Evolutionary conservation across 1,140 invertebrate genomes (phyloP), one percentile per base, ranked within the genome.

Genomic region (Listronotus bonariensis): DNA sequence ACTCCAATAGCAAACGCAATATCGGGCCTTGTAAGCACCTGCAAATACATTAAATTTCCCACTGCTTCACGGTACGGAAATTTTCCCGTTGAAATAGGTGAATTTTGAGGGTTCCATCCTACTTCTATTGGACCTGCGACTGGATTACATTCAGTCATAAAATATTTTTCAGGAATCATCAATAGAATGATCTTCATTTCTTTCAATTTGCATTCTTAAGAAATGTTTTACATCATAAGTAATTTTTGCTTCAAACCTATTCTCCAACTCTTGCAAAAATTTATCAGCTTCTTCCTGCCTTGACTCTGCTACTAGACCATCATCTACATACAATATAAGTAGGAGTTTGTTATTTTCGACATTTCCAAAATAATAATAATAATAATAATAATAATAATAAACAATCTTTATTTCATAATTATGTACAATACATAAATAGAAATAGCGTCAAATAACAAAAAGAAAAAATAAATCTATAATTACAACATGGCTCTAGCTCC

Each of bases 1-100:
- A 61, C 45, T 9, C 26, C 18, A 9, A 61, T 7, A 7, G 14
- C 46, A 40, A n/a, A 46, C 17, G 10, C 26, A 55, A 78, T 71
- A 70, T 83, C 78, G 54, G 80, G 81, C 45, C 82, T 49, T 48
- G 81, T 79, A 14, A 65, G 68, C n/a, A 57, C 68, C 3, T 72
- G 65, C 3, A 82, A 49, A 69, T 81, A 81, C 31, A 53, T 63
- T 20, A 63, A 34, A 42, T 11, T 38, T 17, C 58, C 59, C 34
- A 55, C 56, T 70, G 74, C 67, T 69, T 74, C 36, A 20, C 43
- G 54, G 36, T 54, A 54, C 36, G 52, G 20, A 54, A 54, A 38
- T 10, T 5, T 7, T 38, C 36, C 15, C 9, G 32, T 54, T 8
- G 7, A 9, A 6, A 9, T 8, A 14, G 31, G 20, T 26, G 32